Conservation (phyloP, 2,797 vertebrate species). For the Megalops cyprinoides region DNA sequence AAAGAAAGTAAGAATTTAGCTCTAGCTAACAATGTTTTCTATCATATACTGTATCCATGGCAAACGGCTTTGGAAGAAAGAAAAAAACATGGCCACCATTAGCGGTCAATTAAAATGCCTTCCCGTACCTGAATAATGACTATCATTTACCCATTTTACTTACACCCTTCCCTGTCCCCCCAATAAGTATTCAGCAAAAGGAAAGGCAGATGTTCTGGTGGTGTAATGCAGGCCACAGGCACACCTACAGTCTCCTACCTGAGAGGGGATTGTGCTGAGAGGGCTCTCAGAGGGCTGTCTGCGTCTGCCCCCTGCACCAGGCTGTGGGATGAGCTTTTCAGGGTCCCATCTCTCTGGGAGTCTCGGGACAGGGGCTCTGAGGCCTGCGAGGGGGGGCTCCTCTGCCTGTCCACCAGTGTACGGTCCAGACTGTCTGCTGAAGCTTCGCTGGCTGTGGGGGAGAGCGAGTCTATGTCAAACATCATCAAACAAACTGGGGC, state of each 20-base stretch:
- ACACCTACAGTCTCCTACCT: constrained; percentile 70
- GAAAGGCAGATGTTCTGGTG: not conserved
- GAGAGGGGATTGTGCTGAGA: constrained; percentile 73
- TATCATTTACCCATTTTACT: not conserved
- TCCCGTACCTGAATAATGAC: not conserved
- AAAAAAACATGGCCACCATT: too few relatives aligned
- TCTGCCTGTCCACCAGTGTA: constrained; percentile 76
- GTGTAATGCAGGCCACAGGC: not conserved
- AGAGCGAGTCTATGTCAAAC: not conserved
- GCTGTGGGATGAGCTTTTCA: constrained; percentile 67
- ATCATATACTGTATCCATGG: not conserved
- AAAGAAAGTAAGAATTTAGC: too few relatives aligned
- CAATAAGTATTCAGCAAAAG: not conserved
- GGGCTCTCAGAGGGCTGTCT: constrained; percentile 73
- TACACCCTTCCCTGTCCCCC: not conserved
- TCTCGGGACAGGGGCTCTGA: constrained; percentile 74
- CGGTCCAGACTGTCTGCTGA: constrained; percentile 73
- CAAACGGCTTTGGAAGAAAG: not conserved
- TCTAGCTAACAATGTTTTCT: not conserved
- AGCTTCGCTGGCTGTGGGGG: constrained; percentile 62
- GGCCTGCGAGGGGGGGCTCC: constrained; percentile 64
- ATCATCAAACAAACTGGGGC: not conserved
- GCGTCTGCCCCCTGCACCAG: constrained; percentile 67
- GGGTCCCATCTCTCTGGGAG: constrained; percentile 66
- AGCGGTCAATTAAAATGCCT: not conserved